Base-by-base conservation (phyloP, 2,888 invertebrate species). In the Trichogramma evanescens region DNA sequence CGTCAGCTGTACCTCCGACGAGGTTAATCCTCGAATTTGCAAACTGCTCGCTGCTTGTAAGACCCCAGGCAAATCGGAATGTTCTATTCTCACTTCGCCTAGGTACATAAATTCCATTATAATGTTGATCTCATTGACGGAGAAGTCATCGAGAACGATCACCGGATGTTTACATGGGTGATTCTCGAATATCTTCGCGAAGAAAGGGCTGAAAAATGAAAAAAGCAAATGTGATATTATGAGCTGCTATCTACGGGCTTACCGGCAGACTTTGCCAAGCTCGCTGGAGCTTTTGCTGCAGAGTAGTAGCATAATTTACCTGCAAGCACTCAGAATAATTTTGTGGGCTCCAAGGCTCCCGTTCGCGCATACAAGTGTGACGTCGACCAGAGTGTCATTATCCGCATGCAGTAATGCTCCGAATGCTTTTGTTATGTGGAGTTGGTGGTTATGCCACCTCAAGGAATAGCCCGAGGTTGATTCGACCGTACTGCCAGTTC, bases 71-170 rank as follows among this genome's bases (percentile, higher is more conserved):
- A 94, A 81, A 65, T 92, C 89, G 73, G 92, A 91, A 71, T 92
- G 90, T 6, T 88, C 87, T 56, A 94, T 92, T 67, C 90, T 90
- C 69, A 94, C 92, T 80, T 94, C 93, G 46, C 94, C 94, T 68
- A 91, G 89, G 80, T 95, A 95, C 93, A 94, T 94, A 74, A 94
- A 95, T 80, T 93, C 91, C 64, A 94, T 89, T 63, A 94, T 89
- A 44, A 92, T 91, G 72, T 91, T 90, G 65, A 95, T 88, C 72
- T 93, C 93, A 86, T 91, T 90, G 67, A 89, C 91, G 71, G 86
- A 86, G 77, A 93, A 91, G 81, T 94, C 93, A 78, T 93, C 93
- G 64, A 95, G 80, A 68, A 94, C 92, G 74, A 95, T 92, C 69
- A 94, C 91, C 49, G 94, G 94, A 77, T 95, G 94, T 78, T 93